phyloP scores from a whole-genome alignment of 2,797 vertebrate species.

The Hyperoplus lanceolatus region DNA sequence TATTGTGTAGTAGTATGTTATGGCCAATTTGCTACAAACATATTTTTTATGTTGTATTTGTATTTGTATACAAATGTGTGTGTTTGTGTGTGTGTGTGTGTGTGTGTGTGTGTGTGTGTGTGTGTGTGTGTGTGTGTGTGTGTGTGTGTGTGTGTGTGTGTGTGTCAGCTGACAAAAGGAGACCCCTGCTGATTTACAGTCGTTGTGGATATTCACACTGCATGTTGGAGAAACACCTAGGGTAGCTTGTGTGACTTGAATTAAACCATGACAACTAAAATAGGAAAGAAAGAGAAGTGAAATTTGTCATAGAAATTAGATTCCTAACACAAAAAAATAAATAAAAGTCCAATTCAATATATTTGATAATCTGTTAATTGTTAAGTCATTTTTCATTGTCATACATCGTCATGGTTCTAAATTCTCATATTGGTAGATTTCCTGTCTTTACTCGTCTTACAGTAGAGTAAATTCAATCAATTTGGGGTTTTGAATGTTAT shows the following conservation, averaged over 20 bases:
- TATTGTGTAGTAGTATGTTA: too few relatives aligned
- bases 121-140: too few relatives aligned
- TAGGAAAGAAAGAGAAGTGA: constrained; percentile 28
- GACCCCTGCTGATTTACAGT: constrained; percentile 22
- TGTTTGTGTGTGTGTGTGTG: too few relatives aligned
- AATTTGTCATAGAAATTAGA: constrained; percentile 23
- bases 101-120: too few relatives aligned
- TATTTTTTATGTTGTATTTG: neutral
- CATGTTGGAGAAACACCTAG: constrained; percentile 20
- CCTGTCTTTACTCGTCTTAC: neutral
- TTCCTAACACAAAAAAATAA: constrained; percentile 1
- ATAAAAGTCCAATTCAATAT: neutral
- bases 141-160: too few relatives aligned
- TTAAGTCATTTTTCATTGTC: neutral
- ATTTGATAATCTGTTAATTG: neutral
- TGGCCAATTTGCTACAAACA: neutral
- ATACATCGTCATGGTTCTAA: neutral
- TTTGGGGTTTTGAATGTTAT: neutral
- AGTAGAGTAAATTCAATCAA: neutral
- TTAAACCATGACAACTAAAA: constrained; percentile 29
- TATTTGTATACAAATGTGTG: neutral
- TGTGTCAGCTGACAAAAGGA: neutral
- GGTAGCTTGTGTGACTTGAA: constrained; percentile 23
- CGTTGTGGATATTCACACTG: constrained; percentile 13
- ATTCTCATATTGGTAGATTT: neutral